Evolutionary conservation across 23 tunicate species (phyloP).

Genomic region (Pegea sp.): DNA sequence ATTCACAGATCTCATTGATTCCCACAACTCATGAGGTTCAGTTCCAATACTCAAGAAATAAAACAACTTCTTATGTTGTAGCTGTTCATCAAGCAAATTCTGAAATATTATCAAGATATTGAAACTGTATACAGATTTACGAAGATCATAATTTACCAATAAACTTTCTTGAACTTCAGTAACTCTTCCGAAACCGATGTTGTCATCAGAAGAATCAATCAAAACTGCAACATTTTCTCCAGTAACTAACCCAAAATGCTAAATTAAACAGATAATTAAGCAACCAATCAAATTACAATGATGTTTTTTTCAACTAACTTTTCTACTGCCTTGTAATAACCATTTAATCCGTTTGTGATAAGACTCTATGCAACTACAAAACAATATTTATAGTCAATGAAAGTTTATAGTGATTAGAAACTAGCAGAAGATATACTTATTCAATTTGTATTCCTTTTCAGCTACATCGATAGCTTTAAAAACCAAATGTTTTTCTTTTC

Average conservation of each 20-base stretch:
- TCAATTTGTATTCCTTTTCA: slow-evolving; percentile 75
- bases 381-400: not conserved
- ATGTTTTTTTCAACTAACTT: slow-evolving; percentile 13
- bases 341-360: slow-evolving; percentile 79
- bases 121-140: too few species aligned
- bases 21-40: slow-evolving; percentile 47
- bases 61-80: slow-evolving; percentile 46
- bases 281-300: too few species aligned
- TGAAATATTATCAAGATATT: not conserved
- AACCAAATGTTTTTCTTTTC: slow-evolving; percentile 52
- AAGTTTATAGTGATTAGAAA: not conserved
- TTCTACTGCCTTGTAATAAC: slow-evolving; percentile 78
- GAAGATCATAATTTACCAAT: slow-evolving; percentile 15
- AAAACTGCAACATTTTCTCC: slow-evolving; percentile 75
- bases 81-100: slow-evolving; percentile 76
- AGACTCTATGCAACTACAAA: slow-evolving; percentile 48
- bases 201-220: slow-evolving; percentile 86
- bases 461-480: slow-evolving; percentile 49
- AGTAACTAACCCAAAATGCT: slow-evolving; percentile 64
- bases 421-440: slow-evolving; percentile 14
- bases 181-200: slow-evolving; percentile 78
- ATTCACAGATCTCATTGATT: slow-evolving; percentile 45
- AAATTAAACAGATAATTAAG: too few species aligned
- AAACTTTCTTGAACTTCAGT: slow-evolving; percentile 58
- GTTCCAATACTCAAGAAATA: slow-evolving; percentile 61